Conservation (phyloP, 2,113 vertebrate species). For the Lepisosteus osseus region DNA sequence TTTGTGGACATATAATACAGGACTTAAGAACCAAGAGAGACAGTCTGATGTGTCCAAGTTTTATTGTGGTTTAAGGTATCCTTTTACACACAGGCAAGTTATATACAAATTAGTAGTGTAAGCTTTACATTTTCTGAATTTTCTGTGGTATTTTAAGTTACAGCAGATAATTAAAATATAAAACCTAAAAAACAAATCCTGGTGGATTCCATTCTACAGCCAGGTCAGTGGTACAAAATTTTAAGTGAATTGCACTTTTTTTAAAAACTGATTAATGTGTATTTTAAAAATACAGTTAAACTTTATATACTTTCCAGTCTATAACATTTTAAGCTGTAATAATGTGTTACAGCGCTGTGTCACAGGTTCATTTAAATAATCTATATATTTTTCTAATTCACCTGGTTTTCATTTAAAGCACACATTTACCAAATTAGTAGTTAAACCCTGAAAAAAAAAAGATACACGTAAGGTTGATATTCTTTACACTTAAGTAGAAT, state of each 20-base stretch:
- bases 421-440: slow-evolving; percentile 16
- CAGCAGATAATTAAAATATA: slow-evolving; percentile 45
- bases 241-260: slow-evolving; percentile 12
- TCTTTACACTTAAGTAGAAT: neutral
- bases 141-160: slow-evolving; percentile 35
- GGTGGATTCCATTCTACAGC: slow-evolving; percentile 9
- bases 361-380: slow-evolving; percentile 43
- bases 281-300: slow-evolving; percentile 18
- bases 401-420: slow-evolving; percentile 2
- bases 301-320: slow-evolving; percentile 3
- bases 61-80: slow-evolving; percentile 48
- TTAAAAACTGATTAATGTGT: slow-evolving; percentile 9
- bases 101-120: slow-evolving; percentile 57
- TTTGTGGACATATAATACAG: too few species aligned
- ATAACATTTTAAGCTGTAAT: slow-evolving; percentile 18
- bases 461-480: neutral
- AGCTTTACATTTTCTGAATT: slow-evolving; percentile 15
- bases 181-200: slow-evolving; percentile 20
- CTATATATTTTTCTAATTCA: slow-evolving; percentile 30
- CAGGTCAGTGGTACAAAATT: slow-evolving; percentile 32
- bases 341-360: slow-evolving; percentile 8
- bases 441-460: slow-evolving; percentile 26
- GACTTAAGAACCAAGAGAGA: neutral
- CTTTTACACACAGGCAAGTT: slow-evolving; percentile 43
- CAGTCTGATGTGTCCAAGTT: slow-evolving; percentile 25